phyloP scores from a whole-genome alignment of 1,140 invertebrate genomes.

The Goniozus legneri region DNA sequence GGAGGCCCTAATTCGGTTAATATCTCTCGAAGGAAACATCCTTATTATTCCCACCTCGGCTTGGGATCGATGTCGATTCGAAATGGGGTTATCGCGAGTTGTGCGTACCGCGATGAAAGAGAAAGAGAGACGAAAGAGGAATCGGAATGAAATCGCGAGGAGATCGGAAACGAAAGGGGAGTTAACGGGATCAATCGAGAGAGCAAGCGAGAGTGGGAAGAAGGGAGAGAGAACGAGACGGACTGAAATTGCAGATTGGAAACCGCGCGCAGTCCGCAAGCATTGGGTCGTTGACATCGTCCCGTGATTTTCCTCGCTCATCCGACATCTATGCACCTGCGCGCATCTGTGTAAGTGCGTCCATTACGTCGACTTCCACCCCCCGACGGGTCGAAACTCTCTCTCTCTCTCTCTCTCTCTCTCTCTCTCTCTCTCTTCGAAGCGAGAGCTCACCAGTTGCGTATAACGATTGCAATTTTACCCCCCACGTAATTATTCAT shows the following conservation, averaged over 20 bases:
- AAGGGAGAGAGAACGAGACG: neutral
- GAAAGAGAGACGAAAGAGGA: slow-evolving; percentile 8
- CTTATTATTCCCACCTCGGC: too few relatives aligned
- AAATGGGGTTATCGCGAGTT: too few relatives aligned
- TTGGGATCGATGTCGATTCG: too few relatives aligned
- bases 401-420: neutral
- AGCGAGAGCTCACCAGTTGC: slow-evolving; percentile 35
- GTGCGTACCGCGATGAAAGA: too few relatives aligned
- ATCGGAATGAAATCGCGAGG: too few relatives aligned
- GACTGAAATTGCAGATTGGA: neutral
- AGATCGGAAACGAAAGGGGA: too few relatives aligned
- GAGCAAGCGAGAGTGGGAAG: slow-evolving; percentile 2
- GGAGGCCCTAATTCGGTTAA: slow-evolving; percentile 21
- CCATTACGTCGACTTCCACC: slow-evolving; percentile 25
- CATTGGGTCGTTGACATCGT: slow-evolving; percentile 47
- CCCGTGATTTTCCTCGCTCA: slow-evolving; percentile 48
- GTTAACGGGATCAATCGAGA: neutral
- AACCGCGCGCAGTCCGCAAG: neutral
- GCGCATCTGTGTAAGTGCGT: slow-evolving; percentile 27
- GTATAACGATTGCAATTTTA: slow-evolving; percentile 42
- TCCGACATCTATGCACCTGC: slow-evolving; percentile 18
- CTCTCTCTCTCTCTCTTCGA: slow-evolving; percentile 11
- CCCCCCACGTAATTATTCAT: slow-evolving; percentile 39
- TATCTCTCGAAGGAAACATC: too few relatives aligned
- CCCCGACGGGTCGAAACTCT: slow-evolving; percentile 9